Evolutionary conservation across 2,888 invertebrate species (phyloP), one percentile per base, ranked within the genome.

Genomic region (Coenonympha arcania): DNA sequence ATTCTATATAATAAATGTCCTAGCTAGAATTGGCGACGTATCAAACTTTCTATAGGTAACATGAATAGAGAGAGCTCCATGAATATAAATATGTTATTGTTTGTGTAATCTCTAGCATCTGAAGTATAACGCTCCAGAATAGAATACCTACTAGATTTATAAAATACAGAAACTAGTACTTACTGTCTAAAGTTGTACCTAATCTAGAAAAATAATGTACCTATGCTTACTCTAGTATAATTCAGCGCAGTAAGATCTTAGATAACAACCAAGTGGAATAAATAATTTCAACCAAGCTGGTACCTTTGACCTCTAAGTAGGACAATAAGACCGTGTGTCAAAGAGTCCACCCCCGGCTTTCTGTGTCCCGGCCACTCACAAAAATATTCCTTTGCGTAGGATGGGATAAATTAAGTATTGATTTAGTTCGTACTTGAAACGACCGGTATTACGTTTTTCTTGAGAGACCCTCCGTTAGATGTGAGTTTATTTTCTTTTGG

Each of bases 351-450:
- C 6, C 8, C 16, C 30, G n/a, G n/a, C n/a, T n/a, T n/a, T n/a
- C n/a, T n/a, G n/a, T n/a, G n/a, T n/a, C n/a, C n/a, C n/a, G n/a
- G 18, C 19, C 41, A 8, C 24, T 39, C 28, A 28, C 26, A 11
- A 26, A 22, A 6, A 9, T 18, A 18, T 6, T n/a, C 30, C 30
- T 41, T 28, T 30, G 41, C 41, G 41, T 41, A 41, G 41, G 41
- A 19, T 18, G 41, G 6, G 11, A 8, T 41, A 41, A 30, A 41
- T 19, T 30, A 30, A 41, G 18, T 41, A 41, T 41, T 41, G 41
- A 41, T 41, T 16, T 28, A 18, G 16, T n/a, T 36, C 8, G 9
- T 15, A 15, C 39, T 24, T 24, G 39, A n/a, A 15, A 4, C 22
- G 9, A 5, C 6, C 6, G 28, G n/a, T 28, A 41, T 18, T 15